A percentile compares a stretch with the other conserved stretches of the same genome.
These are phyloP conservation scores for Regulus satrapa DNA, from an alignment of 2,113 vertebrate genomes.

Conservation along the genomic window DNA sequence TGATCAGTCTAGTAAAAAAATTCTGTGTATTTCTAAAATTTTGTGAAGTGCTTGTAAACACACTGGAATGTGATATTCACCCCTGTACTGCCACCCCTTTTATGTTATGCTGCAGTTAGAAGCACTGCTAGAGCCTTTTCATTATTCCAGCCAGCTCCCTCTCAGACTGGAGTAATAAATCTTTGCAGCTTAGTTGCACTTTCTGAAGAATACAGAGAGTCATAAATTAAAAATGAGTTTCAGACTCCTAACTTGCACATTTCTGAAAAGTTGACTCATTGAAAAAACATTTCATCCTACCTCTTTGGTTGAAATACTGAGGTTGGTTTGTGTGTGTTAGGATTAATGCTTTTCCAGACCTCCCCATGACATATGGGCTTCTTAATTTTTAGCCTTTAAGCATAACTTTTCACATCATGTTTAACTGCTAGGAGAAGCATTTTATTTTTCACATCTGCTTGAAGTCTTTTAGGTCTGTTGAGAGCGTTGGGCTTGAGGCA, in stretches of 20 bases:
- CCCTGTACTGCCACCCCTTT: neutral
- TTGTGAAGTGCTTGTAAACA: neutral
- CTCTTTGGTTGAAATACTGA: neutral
- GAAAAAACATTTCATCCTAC: neutral
- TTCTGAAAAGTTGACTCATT: neutral
- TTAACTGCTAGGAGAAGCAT: neutral
- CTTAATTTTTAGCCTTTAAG: neutral
- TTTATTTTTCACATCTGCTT: conserved; percentile 27
- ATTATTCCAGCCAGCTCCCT: neutral
- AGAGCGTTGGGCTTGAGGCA: neutral
- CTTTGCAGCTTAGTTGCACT: neutral
- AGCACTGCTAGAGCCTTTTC: neutral
- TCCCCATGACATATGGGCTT: neutral
- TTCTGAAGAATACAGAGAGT: neutral
- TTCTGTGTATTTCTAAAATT: neutral
- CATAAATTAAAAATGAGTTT: neutral
- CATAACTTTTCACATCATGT: neutral
- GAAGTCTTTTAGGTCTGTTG: neutral
- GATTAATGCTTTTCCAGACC: neutral
- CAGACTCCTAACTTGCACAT: neutral
- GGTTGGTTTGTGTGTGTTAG: neutral
- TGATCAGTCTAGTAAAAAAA: neutral
- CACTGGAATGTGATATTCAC: neutral
- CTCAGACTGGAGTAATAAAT: neutral
- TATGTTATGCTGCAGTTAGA: neutral